Evolutionary conservation across 2,797 vertebrate species (phyloP), one percentile per base, ranked within the genome.

Genomic region (Leptodactylus fallax): DNA sequence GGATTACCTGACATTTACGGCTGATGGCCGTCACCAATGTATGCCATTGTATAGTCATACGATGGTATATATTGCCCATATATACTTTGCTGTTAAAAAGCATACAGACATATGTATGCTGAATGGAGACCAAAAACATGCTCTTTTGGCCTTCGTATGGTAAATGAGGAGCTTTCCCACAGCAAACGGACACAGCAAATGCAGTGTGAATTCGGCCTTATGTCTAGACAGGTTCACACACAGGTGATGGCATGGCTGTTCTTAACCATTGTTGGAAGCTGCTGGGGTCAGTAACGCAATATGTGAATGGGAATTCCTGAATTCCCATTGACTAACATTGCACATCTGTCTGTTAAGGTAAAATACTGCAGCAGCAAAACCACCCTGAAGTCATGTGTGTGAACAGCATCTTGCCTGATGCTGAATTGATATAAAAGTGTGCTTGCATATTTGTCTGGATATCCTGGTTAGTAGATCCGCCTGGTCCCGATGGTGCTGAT

Each of bases 401-500:
- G n/a, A 69, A 74, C 71, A n/a, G 2, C 19, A 51, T 49, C 19
- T 9, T 51, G 71, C 36, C 47, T 3, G 45, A 49, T 36, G n/a
- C 5, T 17, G 13, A 76, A 60, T 45, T 36, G 81, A 71, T 83
- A 71, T 53, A 82, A 45, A 19, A 16, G 67, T 19, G 49, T n/a
- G 23, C 7, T 69, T 25, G n/a, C 23, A 13, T 55, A 55, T 83
- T 69, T 69, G 49, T 27, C 51, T 71, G 49, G 51, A 53, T 25
- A 47, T 56, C 27, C 53, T 21, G 67, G 51, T 84, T 72, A 74
- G 82, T 17, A 36, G 81, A 71, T 71, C 65, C 53, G 61, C 65
- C 53, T 14, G 82, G 69, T 83, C 27, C 53, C 67, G 55, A 84
- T 72, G 74, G 60, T 84, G 82, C 82, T 84, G 65, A 84, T 84